Percentiles rank a stretch among this genome's conserved stretches.
phyloP scores from a whole-genome alignment of 1,140 invertebrate genomes.

The Hesperophylax magnus region DNA sequence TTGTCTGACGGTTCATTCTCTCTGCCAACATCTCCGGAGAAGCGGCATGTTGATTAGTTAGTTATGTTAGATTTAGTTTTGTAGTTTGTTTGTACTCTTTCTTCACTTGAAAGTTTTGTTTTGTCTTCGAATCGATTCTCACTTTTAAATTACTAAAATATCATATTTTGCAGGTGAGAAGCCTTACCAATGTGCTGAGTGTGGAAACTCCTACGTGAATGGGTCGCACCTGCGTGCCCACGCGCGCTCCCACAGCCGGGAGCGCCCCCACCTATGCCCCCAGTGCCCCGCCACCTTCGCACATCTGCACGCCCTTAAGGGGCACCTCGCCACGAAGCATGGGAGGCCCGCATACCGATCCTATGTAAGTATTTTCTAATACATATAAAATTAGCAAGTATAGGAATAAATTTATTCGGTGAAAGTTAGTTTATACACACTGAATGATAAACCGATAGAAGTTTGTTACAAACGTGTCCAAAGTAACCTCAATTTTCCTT shows the following conservation, averaged over 20 bases:
- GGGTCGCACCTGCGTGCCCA: slow-evolving; percentile 54
- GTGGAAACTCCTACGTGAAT: slow-evolving; percentile 72
- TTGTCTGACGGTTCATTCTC: too few species aligned
- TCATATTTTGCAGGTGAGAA: slow-evolving; percentile 73
- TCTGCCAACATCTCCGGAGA: too few species aligned
- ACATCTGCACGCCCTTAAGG: slow-evolving; percentile 47
- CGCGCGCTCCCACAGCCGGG: slow-evolving; percentile 50
- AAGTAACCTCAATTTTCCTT: too few species aligned
- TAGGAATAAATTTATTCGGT: too few species aligned
- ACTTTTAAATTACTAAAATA: too few species aligned
- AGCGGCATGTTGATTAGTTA: too few species aligned
- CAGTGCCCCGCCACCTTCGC: slow-evolving; percentile 57
- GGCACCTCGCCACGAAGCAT: slow-evolving; percentile 46
- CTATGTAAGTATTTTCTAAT: slow-evolving; percentile 36
- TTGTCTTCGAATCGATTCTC: too few species aligned
- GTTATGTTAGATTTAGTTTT: too few species aligned
- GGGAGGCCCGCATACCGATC: slow-evolving; percentile 24
- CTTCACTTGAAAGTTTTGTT: too few species aligned
- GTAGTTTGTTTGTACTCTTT: too few species aligned
- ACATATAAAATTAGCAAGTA: not conserved
- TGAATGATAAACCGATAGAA: too few species aligned
- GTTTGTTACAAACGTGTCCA: too few species aligned
- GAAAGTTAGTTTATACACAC: not conserved
- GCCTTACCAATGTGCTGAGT: slow-evolving; percentile 80
- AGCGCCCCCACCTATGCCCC: slow-evolving; percentile 56